These are phyloP conservation scores for Gila robusta DNA, from an alignment of 2,797 vertebrate genomes.

Conservation along the genomic window DNA sequence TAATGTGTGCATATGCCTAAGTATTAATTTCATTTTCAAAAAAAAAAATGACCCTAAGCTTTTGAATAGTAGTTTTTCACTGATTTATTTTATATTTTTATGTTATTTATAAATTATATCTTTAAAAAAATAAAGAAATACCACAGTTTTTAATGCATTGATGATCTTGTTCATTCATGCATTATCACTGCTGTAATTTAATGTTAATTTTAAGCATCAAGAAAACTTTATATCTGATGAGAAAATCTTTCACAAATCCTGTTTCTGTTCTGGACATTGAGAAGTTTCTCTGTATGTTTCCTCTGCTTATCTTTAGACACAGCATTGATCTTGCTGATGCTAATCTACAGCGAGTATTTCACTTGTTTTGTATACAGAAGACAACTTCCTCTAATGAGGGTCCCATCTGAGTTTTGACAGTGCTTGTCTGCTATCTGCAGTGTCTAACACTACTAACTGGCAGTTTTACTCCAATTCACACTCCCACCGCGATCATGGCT, in stretches of 20 bases:
- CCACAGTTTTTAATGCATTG: too few relatives aligned
- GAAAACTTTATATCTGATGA: background rate
- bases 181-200: background rate
- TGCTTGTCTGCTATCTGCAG: background rate
- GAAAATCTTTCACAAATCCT: too few relatives aligned
- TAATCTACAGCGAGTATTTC: background rate
- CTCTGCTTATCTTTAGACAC: background rate
- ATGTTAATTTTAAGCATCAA: background rate
- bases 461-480: slow-evolving; percentile 9
- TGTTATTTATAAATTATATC: too few relatives aligned
- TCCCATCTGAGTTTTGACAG: background rate
- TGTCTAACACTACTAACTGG: background rate
- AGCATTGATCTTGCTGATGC: background rate
- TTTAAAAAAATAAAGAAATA: too few relatives aligned
- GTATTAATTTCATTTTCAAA: background rate
- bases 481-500: background rate
- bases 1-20: too few relatives aligned
- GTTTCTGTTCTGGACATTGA: background rate
- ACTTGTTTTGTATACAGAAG: background rate
- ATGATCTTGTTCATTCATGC: background rate
- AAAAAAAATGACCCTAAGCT: background rate
- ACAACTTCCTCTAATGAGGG: background rate
- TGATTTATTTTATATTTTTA: too few relatives aligned
- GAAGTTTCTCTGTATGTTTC: background rate
- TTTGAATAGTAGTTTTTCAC: background rate